Conservation (phyloP, 2,797 vertebrate species). For the Glossophaga mutica region DNA sequence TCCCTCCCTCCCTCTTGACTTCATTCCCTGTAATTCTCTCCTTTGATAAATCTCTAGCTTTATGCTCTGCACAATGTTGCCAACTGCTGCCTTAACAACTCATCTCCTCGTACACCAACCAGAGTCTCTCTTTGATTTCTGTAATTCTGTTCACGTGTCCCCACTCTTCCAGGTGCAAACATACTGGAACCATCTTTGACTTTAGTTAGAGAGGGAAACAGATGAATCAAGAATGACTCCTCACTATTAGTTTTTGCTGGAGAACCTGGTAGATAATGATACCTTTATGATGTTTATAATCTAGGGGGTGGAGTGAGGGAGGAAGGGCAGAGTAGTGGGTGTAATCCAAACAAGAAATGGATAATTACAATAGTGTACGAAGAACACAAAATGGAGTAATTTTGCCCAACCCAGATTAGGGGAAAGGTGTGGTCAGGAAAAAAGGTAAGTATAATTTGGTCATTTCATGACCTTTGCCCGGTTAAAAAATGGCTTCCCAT, state of each 20-base stretch:
- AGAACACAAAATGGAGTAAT: neutral
- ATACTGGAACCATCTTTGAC: neutral
- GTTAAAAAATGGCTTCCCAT: neutral
- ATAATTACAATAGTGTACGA: neutral
- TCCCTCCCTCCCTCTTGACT: neutral
- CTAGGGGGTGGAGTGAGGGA: neutral
- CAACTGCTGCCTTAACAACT: neutral
- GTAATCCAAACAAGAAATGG: neutral
- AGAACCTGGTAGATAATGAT: neutral
- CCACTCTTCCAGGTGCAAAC: neutral
- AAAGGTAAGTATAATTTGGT: neutral
- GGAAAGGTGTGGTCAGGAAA: neutral
- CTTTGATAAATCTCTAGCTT: neutral
- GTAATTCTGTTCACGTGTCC: neutral
- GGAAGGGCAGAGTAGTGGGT: neutral
- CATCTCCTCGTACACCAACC: neutral
- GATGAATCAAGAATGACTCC: neutral
- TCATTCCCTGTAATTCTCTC: neutral
- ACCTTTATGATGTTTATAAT: neutral
- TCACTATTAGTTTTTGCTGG: neutral
- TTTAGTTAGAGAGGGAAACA: slow-evolving; percentile 16
- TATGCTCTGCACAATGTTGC: neutral
- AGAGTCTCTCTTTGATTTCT: neutral
- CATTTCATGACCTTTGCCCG: neutral
- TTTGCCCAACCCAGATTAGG: neutral